phyloP scores from a whole-genome alignment of 2,888 invertebrate species.

The Scotopteryx bipunctaria region DNA sequence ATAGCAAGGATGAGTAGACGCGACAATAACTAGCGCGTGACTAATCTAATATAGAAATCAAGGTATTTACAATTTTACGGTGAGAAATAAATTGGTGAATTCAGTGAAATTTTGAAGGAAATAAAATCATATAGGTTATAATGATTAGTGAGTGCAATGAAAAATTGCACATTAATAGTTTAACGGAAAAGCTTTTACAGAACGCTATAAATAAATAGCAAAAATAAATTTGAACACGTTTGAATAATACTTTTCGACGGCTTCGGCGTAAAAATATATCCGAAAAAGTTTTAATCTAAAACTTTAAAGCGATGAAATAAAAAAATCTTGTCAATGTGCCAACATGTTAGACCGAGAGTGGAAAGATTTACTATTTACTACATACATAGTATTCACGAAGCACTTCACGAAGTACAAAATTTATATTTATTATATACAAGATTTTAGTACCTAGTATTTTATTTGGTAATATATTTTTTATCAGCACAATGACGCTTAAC shows the following conservation, averaged over 20 bases:
- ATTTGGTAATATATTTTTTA: too few relatives aligned
- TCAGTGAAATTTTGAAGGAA: too few relatives aligned
- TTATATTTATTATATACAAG: too few relatives aligned
- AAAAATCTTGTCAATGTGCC: constrained; percentile 48
- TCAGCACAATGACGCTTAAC: too few relatives aligned
- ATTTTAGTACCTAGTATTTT: too few relatives aligned
- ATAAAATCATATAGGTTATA: too few relatives aligned
- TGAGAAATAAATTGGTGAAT: too few relatives aligned
- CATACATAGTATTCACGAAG: background rate
- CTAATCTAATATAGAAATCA: too few relatives aligned
- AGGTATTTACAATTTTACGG: too few relatives aligned
- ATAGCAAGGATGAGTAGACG: too few relatives aligned
- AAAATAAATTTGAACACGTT: constrained; percentile 8
- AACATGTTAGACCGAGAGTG: constrained; percentile 35
- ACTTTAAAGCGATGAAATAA: constrained; percentile 32
- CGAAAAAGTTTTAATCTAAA: constrained; percentile 35
- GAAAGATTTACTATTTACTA: background rate
- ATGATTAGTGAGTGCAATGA: background rate
- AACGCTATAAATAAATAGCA: background rate
- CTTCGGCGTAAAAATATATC: constrained; percentile 21
- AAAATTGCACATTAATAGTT: background rate
- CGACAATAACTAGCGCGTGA: too few relatives aligned
- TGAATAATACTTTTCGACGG: constrained; percentile 25
- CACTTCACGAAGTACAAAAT: background rate
- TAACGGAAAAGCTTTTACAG: background rate